These are phyloP conservation scores for Ruditapes philippinarum DNA, from an alignment of 1,140 invertebrate genomes.

Conservation along the genomic window DNA sequence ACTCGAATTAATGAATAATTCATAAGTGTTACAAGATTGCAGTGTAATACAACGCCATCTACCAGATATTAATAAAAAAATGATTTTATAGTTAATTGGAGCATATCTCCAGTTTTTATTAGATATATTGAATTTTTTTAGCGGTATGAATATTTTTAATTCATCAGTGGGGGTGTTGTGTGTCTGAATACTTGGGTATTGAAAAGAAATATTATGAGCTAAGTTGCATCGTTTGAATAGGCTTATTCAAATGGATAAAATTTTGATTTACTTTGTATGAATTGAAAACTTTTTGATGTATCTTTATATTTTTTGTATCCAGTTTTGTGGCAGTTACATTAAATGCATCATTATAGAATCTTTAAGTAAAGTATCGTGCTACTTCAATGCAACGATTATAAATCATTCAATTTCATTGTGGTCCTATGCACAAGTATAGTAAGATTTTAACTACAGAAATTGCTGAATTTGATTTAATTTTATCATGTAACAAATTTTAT, in stretches of 20 bases:
- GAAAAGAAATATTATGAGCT: neutral
- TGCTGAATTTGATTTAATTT: too few relatives aligned
- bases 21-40: constrained; percentile 37
- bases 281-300: neutral
- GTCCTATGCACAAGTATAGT: too few relatives aligned
- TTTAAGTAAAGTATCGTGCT: too few relatives aligned
- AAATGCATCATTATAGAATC: too few relatives aligned
- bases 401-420: too few relatives aligned
- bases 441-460: too few relatives aligned
- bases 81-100: constrained; percentile 31
- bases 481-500: too few relatives aligned
- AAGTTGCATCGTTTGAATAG: neutral
- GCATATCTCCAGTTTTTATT: constrained; percentile 5
- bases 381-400: too few relatives aligned
- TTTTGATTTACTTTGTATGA: neutral
- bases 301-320: too few relatives aligned
- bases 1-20: neutral
- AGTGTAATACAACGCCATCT: neutral
- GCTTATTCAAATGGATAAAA: neutral
- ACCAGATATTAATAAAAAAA: neutral
- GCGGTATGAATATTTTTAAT: neutral
- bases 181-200: neutral
- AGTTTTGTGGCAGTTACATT: too few relatives aligned
- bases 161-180: neutral
- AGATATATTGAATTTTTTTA: constrained; percentile 3